phyloP scores from a whole-genome alignment of 2,888 invertebrate genomes.

The Lasioglossum calceatum region DNA sequence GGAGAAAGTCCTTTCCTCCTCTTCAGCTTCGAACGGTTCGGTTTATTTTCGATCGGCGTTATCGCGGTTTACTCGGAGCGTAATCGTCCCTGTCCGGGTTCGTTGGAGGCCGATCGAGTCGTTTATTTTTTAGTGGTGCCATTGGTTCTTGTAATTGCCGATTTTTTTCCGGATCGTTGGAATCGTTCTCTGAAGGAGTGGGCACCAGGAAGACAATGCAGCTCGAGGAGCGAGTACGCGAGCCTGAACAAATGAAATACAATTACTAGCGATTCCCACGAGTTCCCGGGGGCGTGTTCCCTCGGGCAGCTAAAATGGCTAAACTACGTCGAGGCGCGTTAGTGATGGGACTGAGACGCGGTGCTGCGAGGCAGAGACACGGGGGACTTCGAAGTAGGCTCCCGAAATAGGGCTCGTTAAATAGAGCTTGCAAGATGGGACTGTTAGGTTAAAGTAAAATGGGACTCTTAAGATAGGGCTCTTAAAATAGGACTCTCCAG shows the following conservation, averaged over 20 bases:
- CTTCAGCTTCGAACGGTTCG: constrained; percentile 34
- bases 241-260: constrained; percentile 37
- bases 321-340: neutral
- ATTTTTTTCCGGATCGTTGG: neutral
- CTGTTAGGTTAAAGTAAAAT: too few species aligned
- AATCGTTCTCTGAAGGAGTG: neutral
- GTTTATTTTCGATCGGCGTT: constrained; percentile 36
- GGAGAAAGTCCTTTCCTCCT: constrained; percentile 78
- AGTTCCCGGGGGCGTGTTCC: constrained; percentile 26
- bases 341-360: constrained; percentile 11
- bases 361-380: neutral
- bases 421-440: neutral
- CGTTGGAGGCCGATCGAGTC: neutral
- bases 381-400: neutral
- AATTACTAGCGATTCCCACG: constrained; percentile 50
- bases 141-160: neutral
- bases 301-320: constrained; percentile 5
- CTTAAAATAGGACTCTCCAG: neutral
- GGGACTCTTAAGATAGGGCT: neutral
- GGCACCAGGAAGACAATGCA: neutral
- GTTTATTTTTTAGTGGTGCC: neutral
- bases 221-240: neutral
- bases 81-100: constrained; percentile 9
- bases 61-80: constrained; percentile 29
- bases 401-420: neutral